A percentile compares a stretch with the other conserved stretches of the same genome.
phyloP scores from a whole-genome alignment of 2,113 vertebrate species.

The Anas platyrhynchos region DNA sequence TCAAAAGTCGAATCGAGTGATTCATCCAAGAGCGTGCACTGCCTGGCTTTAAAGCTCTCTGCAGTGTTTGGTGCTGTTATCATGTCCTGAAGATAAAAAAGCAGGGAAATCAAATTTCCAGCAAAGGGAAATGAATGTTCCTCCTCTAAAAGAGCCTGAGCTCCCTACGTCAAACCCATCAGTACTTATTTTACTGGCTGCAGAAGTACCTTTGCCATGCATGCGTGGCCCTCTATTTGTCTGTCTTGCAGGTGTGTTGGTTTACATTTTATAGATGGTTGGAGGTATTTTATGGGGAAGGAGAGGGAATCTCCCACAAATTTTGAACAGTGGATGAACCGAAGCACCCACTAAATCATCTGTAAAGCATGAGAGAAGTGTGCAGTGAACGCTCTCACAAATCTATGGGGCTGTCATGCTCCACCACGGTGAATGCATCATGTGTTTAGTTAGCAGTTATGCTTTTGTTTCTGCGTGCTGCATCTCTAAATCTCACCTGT shows the following conservation, averaged over 20 bases:
- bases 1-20: background rate
- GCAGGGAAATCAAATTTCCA: conserved; percentile 36
- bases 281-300: background rate
- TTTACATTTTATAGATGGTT: background rate
- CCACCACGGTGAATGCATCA: accelerated
- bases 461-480: background rate
- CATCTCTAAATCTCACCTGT: background rate
- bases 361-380: background rate
- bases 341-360: background rate
- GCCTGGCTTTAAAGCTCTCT: background rate
- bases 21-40: background rate
- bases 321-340: background rate
- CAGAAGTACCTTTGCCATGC: background rate
- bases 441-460: background rate
- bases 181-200: background rate
- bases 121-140: background rate
- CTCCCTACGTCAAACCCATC: background rate
- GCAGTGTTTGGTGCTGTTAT: background rate
- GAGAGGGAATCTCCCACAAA: background rate
- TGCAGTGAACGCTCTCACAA: accelerated
- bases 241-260: background rate
- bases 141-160: background rate
- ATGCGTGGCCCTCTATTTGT: background rate
- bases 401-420: accelerated
- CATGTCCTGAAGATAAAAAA: conserved; percentile 7